Base-by-base conservation (phyloP, 1,140 invertebrate species). In the Pachypeltis micranthus region DNA sequence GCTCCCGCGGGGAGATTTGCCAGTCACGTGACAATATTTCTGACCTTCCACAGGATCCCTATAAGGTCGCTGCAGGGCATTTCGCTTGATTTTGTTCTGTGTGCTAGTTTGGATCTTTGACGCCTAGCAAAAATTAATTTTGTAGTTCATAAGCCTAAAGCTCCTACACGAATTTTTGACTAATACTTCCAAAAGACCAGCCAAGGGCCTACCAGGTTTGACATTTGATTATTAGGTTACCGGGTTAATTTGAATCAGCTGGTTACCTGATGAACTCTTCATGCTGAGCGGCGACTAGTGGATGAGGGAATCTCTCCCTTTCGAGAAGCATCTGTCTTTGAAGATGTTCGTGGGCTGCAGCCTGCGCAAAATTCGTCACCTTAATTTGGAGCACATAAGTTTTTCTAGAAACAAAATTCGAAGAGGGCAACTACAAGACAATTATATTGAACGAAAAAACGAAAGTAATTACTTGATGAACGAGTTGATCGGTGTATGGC, bases 271-370 rank as follows among this genome's bases (percentile, higher is more conserved):
- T 75, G 72, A 88, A 89, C 71, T 91, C 88, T 74, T 91, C 88
- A 72, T 90, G 87, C 68, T 87, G 83, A 26, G 82, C 82, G 4
- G 47, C 57, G 29, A 85, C 78, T 44, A 85, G 74, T 4, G 82
- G 81, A 60, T 85, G 85, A 39, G 80, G 80, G 70, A 83, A 84
- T 61, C 86, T 77, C 68, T 90, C 87, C 27, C 88, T 79, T 72
- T 93, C 90, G 74, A 93, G 72, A 76, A 93, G 77, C 70, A 92
- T 79, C 69, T 93, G 89, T 65, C 90, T 79, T 73, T 93, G 89
- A 25, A 92, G 73, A 69, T 91, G 88, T 73, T 93, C 90, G 69
- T 92, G 89, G 61, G 88, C 86, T 25, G 83, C 83, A 72, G 77
- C 83, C 78, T 72, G 73, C 73, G 65, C 55, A 28, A 62, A 16